Base-by-base conservation (phyloP, 2,888 invertebrate species). In the Peribatodes rhomboidaria region DNA sequence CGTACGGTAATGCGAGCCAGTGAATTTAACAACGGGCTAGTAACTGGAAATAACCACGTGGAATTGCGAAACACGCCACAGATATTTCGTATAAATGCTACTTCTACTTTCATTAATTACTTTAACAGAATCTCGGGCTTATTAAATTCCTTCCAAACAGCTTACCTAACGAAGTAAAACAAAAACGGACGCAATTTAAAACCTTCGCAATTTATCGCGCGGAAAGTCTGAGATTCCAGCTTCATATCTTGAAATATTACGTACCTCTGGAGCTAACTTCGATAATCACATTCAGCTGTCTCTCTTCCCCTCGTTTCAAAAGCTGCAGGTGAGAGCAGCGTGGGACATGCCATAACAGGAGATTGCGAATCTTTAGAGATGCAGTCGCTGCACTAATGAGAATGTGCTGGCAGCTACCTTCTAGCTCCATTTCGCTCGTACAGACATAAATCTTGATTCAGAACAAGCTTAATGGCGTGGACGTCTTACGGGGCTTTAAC, bases 231-330 rank as follows among this genome's bases (percentile, higher is more conserved):
- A 57, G 61, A 53, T 61, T 60, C 50, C 20, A 31, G 37, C 49
- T 56, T 55, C 60, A 27, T 67, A 70, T 58, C 65, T 61, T 67
- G 54, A 65, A 65, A 67, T 70, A 65, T 69, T 60, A 58, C 60
- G 13, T 11, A n/a, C 27, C 22, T 13, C 33, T 56, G 13, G 18
- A 35, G 42, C 55, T 33, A 42, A 31, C 42, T 52, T 49, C 10
- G 13, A 27, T 62, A 63, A 63, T 63, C 52, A 53, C 8, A 4
- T 1, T 10, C 20, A 39, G 8, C 52, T 27, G 10, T 57, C 57
- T 52, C 52, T 39, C 53, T 62, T 44, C 10, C 20, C 9, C 57
- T 18, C 33, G 8, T 10, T n/a, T 20, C 3, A 18, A 16, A 52
- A 8, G 6, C 13, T n/a, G 18, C 27, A 37, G n/a, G 57, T 44